Evolutionary conservation across 2,113 vertebrate genomes (phyloP), one percentile per base, ranked within the genome.

Genomic region (Noturus placidus): DNA sequence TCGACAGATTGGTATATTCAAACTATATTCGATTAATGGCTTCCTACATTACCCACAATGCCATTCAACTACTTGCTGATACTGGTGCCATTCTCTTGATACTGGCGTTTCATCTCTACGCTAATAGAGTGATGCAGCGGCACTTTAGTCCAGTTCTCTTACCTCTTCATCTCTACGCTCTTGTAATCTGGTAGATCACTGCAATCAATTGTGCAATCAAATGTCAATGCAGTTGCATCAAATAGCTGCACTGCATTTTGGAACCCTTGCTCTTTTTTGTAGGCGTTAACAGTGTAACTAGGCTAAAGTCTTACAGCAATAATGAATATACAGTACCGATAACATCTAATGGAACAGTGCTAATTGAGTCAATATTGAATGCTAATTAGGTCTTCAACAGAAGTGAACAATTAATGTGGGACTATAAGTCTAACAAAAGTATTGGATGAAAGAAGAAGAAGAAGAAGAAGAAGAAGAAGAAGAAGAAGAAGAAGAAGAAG

Each of bases 351-450:
- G 35, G 69, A 20, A 50, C 22, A 50, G 74, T 27, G 74, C 42
- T 77, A 77, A 52, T 77, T 22, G 70, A 22, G 19, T 22, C 70
- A 22, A 25, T 42, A 74, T 42, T 74, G 11, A 74, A 38, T 74
- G 70, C 42, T 74, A 74, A 74, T 74, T 74, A 74, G 42, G 20
- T 74, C 70, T 74, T 74, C 42, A 74, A 38, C 70, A 74, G 19
- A 74, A 22, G 19, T 42, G 19, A 25, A 74, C 35, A 10, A 74
- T 74, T 42, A 42, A 74, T 42, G 70, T 22, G 70, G 0, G 35
- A 74, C 19, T 70, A 7, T 35, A 70, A 27, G 38, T 46, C 22
- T 17, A 20, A 52, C 52, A 4, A 4, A n/a, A 78, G 46, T 17
- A 15, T 11, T 14, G 42, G 33, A 69, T 7, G 5, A 5, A 70